Conservation (phyloP, 2,888 invertebrate genomes). For the Andrena trimmerana region DNA sequence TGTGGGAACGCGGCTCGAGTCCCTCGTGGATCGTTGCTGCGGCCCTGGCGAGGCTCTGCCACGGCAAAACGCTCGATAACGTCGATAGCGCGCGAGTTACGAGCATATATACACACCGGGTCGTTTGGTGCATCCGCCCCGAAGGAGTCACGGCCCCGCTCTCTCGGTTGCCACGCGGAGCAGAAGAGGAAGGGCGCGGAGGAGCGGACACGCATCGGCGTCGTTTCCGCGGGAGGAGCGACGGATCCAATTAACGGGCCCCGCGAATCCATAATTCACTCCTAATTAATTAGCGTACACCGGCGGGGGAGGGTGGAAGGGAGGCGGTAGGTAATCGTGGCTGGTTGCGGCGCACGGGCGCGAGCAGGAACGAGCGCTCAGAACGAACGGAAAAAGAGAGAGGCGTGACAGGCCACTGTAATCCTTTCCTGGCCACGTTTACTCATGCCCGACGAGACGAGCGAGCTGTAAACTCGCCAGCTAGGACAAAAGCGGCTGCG, state of each 20-base stretch:
- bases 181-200: slow-evolving; percentile 34
- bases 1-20: too few species aligned
- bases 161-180: slow-evolving; percentile 30
- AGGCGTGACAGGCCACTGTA: slow-evolving; percentile 60
- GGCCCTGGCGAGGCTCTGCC: slow-evolving; percentile 38
- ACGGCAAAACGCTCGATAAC: slow-evolving; percentile 57
- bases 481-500: slow-evolving; percentile 66
- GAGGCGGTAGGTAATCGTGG: neutral
- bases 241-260: slow-evolving; percentile 77
- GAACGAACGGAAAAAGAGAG: slow-evolving; percentile 18
- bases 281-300: slow-evolving; percentile 77
- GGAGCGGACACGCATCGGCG: slow-evolving; percentile 55
- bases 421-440: slow-evolving; percentile 68
- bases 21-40: slow-evolving; percentile 15
- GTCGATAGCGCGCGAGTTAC: slow-evolving; percentile 58
- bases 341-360: neutral
- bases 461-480: slow-evolving; percentile 67
- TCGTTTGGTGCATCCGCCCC: slow-evolving; percentile 61
- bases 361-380: neutral
- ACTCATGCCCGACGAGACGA: slow-evolving; percentile 62
- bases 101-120: slow-evolving; percentile 36
- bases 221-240: slow-evolving; percentile 58
- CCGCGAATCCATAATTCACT: slow-evolving; percentile 79
- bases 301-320: slow-evolving; percentile 3
- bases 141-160: slow-evolving; percentile 57